Percentiles rank a stretch among this genome's conserved stretches.
phyloP scores from a whole-genome alignment of 2,113 vertebrate genomes.

The Peromyscus leucopus region DNA sequence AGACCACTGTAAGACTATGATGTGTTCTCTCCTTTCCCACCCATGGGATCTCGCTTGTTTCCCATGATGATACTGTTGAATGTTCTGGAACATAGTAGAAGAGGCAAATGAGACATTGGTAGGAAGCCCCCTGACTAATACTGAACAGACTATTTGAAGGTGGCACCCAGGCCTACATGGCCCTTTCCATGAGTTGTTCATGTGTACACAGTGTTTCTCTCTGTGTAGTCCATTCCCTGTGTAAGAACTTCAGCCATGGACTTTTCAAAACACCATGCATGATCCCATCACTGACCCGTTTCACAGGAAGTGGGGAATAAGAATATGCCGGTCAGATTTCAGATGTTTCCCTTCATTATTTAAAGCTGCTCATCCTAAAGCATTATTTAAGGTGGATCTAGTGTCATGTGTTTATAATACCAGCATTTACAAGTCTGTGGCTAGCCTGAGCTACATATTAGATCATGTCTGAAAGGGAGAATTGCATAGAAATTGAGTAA shows the following conservation, averaged over 20 bases:
- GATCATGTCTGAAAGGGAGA: background rate
- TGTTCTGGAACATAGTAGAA: background rate
- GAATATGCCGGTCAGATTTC: background rate
- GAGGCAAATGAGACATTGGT: background rate
- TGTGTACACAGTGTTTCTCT: too few relatives aligned
- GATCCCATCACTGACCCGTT: background rate
- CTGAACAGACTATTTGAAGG: background rate
- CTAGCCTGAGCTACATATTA: too few relatives aligned
- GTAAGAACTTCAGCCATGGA: too few relatives aligned
- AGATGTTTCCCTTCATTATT: background rate
- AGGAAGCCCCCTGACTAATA: accelerated
- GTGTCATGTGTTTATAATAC: background rate
- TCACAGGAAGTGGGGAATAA: background rate
- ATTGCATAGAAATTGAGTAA: background rate
- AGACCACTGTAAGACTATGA: background rate
- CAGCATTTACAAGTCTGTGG: background rate
- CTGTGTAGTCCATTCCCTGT: too few relatives aligned
- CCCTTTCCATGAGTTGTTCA: background rate
- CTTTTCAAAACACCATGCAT: too few relatives aligned
- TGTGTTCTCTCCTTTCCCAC: background rate
- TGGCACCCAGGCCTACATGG: background rate
- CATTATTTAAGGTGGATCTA: too few relatives aligned
- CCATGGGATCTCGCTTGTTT: background rate
- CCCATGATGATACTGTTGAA: too few relatives aligned
- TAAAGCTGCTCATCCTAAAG: background rate